A percentile compares a stretch with the other conserved stretches of the same genome.
Evolutionary conservation across 2,113 vertebrate species (phyloP).

Genomic region (Chaetorhynchus papuensis): DNA sequence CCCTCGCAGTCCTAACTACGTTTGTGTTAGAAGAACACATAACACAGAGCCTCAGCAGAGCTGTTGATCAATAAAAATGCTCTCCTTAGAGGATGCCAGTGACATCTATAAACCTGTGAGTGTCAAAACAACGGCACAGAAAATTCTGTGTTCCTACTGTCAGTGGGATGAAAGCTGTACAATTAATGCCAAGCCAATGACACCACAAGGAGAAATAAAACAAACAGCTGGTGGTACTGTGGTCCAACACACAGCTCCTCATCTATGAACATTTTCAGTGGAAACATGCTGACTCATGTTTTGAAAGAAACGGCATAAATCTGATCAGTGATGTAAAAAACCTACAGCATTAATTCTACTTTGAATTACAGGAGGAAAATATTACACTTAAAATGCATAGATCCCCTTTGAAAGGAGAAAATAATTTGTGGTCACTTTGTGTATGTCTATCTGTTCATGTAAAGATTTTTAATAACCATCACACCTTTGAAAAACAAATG

Average conservation of each 20-base stretch:
- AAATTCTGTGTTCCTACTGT: constrained; percentile 15
- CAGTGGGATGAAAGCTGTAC: constrained; percentile 35
- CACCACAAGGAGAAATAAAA: constrained; percentile 67
- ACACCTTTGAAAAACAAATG: not conserved
- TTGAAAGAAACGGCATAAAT: not conserved
- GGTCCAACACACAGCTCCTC: not conserved
- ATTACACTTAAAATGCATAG: not conserved
- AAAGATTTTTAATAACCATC: not conserved
- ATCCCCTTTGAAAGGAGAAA: not conserved
- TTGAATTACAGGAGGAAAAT: not conserved
- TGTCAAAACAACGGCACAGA: constrained; percentile 46
- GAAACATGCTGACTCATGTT: constrained; percentile 30
- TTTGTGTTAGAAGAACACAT: constrained; percentile 41
- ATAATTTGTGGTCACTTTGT: not conserved
- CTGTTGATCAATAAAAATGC: constrained; percentile 61
- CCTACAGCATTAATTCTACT: not conserved
- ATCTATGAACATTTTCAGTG: not conserved
- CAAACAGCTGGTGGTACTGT: constrained; percentile 23
- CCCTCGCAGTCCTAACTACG: not conserved
- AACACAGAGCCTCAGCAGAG: constrained; percentile 47
- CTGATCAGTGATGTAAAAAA: not conserved
- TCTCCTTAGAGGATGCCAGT: constrained; percentile 43
- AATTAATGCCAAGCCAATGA: constrained; percentile 59
- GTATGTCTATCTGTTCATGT: not conserved
- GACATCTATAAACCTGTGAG: constrained; percentile 66